These are phyloP conservation scores for Zaprionus camerounensis DNA, from an alignment of 1,140 invertebrate species.

Conservation along the genomic window DNA sequence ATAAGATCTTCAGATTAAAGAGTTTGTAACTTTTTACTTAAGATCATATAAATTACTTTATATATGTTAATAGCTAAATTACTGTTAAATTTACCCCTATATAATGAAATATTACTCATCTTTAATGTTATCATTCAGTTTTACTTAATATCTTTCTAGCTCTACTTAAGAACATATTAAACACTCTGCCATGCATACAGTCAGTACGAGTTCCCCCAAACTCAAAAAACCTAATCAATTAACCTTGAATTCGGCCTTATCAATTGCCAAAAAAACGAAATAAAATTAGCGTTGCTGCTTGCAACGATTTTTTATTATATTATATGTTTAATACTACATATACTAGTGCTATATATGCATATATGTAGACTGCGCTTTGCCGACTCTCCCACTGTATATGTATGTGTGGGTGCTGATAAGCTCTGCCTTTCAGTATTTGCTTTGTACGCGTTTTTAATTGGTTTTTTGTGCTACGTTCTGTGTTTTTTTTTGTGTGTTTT, in stretches of 20 bases:
- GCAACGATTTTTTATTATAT: conserved; percentile 46
- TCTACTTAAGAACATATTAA: conserved; percentile 5
- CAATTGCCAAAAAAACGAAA: conserved; percentile 38
- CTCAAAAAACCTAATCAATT: conserved; percentile 36
- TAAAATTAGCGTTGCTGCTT: conserved; percentile 13
- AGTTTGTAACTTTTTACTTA: background rate
- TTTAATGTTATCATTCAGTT: no score
- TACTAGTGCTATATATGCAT: conserved; percentile 20
- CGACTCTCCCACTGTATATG: conserved; percentile 9
- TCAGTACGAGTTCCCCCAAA: background rate
- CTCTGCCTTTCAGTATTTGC: conserved; percentile 38
- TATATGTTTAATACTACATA: conserved; percentile 9
- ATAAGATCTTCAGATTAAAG: background rate
- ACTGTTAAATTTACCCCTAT: background rate
- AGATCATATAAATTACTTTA: background rate
- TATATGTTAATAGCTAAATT: background rate
- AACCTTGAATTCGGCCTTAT: conserved; percentile 44
- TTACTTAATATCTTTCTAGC: background rate
- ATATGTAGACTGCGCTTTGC: conserved; percentile 36
- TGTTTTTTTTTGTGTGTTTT: conserved; percentile 7
- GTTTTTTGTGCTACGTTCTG: conserved; percentile 40
- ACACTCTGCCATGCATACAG: background rate
- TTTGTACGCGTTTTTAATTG: conserved; percentile 45
- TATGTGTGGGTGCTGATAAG: conserved; percentile 47
- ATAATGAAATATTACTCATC: background rate